These are phyloP conservation scores for Gastrophysa polygoni DNA, from an alignment of 2,888 invertebrate species.

Conservation along the genomic window DNA sequence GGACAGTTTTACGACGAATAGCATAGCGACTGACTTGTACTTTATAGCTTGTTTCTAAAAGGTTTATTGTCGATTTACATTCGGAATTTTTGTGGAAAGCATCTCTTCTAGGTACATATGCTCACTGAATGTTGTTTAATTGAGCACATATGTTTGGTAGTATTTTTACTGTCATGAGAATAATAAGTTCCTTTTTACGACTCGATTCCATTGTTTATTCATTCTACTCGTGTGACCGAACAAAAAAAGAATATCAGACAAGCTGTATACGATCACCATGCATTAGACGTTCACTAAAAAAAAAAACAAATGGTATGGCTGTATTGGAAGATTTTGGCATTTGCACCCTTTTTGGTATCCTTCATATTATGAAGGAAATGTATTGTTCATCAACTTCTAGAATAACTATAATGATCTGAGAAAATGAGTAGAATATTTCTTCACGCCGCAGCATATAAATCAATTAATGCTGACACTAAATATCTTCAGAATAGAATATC, in stretches of 20 bases:
- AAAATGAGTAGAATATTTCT: too few species aligned
- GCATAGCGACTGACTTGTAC: not conserved
- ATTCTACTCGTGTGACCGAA: not conserved
- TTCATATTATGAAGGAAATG: too few species aligned
- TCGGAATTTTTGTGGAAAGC: not conserved
- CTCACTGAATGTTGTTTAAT: constrained; percentile 9
- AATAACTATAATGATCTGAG: too few species aligned
- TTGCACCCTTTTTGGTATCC: too few species aligned
- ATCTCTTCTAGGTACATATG: constrained; percentile 2
- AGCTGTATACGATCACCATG: too few species aligned
- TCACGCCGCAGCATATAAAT: too few species aligned
- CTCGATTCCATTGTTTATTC: not conserved
- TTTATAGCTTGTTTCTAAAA: constrained; percentile 3
- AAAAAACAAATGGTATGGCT: too few species aligned
- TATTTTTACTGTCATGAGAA: not conserved
- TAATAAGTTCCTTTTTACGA: not conserved
- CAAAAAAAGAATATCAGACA: not conserved
- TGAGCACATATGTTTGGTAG: not conserved
- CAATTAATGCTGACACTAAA: too few species aligned
- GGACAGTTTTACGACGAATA: constrained; percentile 9
- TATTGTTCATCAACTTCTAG: too few species aligned
- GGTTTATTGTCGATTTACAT: constrained; percentile 9
- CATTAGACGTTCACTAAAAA: too few species aligned
- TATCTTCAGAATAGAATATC: too few species aligned
- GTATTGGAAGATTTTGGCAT: too few species aligned